These are phyloP conservation scores for Nymphicus hollandicus DNA, from an alignment of 2,113 vertebrate genomes.

Conservation along the genomic window DNA sequence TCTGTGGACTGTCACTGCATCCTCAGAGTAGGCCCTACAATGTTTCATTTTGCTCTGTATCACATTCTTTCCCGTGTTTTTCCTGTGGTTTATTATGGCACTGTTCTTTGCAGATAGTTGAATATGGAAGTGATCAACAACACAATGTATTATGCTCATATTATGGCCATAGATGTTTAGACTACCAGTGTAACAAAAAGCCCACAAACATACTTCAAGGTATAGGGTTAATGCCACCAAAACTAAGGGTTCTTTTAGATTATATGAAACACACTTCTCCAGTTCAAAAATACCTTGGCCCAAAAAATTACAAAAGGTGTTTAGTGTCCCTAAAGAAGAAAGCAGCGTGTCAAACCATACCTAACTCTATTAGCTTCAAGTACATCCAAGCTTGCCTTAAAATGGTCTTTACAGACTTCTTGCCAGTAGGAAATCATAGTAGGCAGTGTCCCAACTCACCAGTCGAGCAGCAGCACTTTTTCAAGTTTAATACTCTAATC, in stretches of 20 bases:
- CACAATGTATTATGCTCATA: accelerated
- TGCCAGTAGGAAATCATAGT: slow-evolving; percentile 10
- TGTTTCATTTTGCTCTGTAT: background rate
- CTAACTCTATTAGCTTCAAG: background rate
- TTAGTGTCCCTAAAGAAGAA: background rate
- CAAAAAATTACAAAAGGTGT: background rate
- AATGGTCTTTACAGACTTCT: background rate
- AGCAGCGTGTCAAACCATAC: background rate
- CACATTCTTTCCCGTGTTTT: background rate
- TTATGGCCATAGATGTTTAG: accelerated
- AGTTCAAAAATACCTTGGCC: background rate
- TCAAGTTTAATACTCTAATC: slow-evolving; percentile 31
- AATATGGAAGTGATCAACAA: background rate
- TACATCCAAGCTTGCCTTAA: background rate
- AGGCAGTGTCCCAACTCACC: background rate
- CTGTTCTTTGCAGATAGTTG: background rate
- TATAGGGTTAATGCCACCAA: background rate
- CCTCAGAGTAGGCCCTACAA: background rate
- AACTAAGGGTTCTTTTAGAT: background rate
- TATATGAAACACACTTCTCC: background rate
- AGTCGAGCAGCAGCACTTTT: slow-evolving; percentile 23
- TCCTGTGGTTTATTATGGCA: background rate
- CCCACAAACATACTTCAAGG: background rate
- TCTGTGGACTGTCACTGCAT: background rate
- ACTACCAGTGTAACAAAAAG: background rate